Evolutionary conservation across 2,797 vertebrate species (phyloP).

Genomic region (Anas georgica): DNA sequence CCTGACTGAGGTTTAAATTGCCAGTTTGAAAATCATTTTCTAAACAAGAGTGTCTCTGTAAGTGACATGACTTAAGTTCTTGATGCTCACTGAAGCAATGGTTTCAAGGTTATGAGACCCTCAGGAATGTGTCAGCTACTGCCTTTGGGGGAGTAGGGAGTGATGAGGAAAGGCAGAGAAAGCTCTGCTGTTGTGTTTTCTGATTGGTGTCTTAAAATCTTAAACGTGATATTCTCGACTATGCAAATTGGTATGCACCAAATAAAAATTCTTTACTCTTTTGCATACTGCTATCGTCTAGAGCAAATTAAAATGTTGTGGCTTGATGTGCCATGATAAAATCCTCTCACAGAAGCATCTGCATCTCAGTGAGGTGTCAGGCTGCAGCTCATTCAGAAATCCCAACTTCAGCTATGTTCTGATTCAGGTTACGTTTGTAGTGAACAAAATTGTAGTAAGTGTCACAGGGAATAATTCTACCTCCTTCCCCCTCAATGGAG

Average conservation of each 20-base stretch:
- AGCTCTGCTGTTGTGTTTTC: not conserved
- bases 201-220: not conserved
- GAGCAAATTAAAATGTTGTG: slow-evolving; percentile 13
- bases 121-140: not conserved
- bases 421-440: slow-evolving; percentile 15
- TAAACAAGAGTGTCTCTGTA: slow-evolving; percentile 43
- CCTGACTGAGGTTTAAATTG: slow-evolving; percentile 19
- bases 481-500: not conserved
- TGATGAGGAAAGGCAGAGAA: not conserved
- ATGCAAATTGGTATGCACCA: not conserved
- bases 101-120: not conserved
- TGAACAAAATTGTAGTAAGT: not conserved
- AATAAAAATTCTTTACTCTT: not conserved
- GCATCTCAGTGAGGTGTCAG: not conserved
- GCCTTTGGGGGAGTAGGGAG: too few species aligned
- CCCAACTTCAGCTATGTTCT: not conserved
- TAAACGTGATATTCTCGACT: not conserved
- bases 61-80: slow-evolving; percentile 15
- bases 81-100: not conserved
- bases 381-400: slow-evolving; percentile 1
- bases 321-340: not conserved
- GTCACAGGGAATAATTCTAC: not conserved
- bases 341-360: not conserved
- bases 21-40: slow-evolving; percentile 27
- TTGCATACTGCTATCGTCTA: not conserved